Conservation (phyloP, 2,888 invertebrate species). For the Argyra leucocephala region DNA sequence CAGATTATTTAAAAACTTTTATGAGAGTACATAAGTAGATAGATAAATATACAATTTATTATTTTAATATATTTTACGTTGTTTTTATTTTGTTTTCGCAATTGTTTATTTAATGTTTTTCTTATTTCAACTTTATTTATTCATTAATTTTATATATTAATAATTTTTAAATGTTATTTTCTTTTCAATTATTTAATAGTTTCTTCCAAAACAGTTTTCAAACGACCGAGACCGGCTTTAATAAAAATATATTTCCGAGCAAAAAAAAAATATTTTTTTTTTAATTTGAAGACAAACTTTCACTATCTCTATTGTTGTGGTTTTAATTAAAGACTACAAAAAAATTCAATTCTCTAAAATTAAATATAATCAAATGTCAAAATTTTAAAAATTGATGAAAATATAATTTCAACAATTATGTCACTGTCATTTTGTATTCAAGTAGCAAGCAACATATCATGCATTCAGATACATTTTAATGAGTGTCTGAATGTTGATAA, state of each 20-base stretch:
- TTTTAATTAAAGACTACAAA: background rate
- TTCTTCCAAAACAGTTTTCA: too few species aligned
- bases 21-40: background rate
- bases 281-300: background rate
- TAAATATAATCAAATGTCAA: background rate
- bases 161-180: too few species aligned
- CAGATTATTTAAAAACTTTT: constrained; percentile 2
- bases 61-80: background rate
- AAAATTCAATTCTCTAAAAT: background rate
- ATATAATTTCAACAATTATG: background rate
- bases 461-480: too few species aligned
- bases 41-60: background rate
- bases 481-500: too few species aligned
- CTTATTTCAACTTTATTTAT: too few species aligned
- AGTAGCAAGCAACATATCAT: too few species aligned
- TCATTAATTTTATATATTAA: too few species aligned
- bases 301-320: background rate
- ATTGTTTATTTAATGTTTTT: too few species aligned
- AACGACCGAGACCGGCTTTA: background rate
- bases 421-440: background rate
- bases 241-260: background rate
- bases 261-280: too few species aligned
- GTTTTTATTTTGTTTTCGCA: background rate
- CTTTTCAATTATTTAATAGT: background rate
- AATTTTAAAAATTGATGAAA: background rate